These are phyloP conservation scores for Torymus tubicola DNA, from an alignment of 2,888 invertebrate species.

Conservation along the genomic window DNA sequence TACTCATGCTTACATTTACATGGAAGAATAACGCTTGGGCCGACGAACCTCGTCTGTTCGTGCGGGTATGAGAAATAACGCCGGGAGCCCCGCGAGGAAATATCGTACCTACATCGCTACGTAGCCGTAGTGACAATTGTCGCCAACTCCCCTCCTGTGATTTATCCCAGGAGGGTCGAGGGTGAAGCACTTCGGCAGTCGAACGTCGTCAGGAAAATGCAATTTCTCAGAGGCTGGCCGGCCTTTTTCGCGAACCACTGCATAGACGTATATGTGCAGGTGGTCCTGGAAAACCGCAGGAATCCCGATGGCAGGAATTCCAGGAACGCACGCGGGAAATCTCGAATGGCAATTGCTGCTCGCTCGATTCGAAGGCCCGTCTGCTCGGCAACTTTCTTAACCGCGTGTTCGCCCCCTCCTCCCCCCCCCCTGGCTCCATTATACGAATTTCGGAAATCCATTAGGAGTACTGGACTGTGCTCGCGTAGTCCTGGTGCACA, in stretches of 20 bases:
- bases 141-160: no score
- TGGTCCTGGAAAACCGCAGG: constrained; percentile 44
- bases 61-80: no score
- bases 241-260: neutral
- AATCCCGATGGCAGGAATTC: constrained; percentile 40
- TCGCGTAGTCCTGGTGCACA: neutral
- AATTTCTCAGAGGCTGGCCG: neutral
- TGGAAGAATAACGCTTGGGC: no score
- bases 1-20: no score
- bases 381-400: constrained; percentile 53
- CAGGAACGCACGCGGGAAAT: constrained; percentile 37
- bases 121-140: no score
- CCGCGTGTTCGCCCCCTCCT: constrained; percentile 3
- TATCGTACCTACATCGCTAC: no score
- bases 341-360: constrained; percentile 33
- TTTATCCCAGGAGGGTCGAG: no score
- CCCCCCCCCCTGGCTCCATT: constrained; percentile 6
- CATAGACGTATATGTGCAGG: neutral
- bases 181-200: no score
- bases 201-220: constrained; percentile 9
- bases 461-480: constrained; percentile 14
- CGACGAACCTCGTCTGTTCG: no score
- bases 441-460: constrained; percentile 51
- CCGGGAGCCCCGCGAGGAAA: no score
- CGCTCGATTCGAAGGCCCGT: constrained; percentile 42